Evolutionary conservation across 2,888 invertebrate genomes (phyloP), one percentile per base, ranked within the genome.

Genomic region (Molanna angustata): DNA sequence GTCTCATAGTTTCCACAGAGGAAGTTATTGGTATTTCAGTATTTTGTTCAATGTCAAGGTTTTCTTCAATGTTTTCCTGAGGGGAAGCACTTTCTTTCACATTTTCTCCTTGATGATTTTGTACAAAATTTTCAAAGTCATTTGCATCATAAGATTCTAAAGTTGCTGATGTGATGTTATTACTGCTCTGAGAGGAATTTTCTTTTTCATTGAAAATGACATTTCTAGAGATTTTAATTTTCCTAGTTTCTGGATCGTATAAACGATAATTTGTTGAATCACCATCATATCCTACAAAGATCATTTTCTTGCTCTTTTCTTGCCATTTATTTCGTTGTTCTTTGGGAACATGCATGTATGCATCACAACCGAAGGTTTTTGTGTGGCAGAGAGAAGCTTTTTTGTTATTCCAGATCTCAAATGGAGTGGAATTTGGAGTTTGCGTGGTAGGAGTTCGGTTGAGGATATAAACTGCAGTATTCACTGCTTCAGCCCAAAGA

Each of bases 401-500:
- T 44, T 53, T 60, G 2, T 48, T 43, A 19, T 49, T 59, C 42
- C 59, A 49, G 14, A 53, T 40, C 51, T 62, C 62, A 56, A 49
- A 59, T 9, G 61, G 57, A n/a, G 62, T 63, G 4, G 31, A 41
- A 33, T 42, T 19, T 37, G 13, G 49, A 14, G 17, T 52, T 49
- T 53, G 47, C 13, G 22, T 37, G 11, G 20, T 37, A 6, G 47
- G 43, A 7, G 49, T 56, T 35, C 63, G 41, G 41, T 67, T 67
- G 11, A 61, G 40, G 11, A 65, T 18, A 49, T 64, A 65, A 14
- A 54, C 60, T 27, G 63, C 61, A 31, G 64, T 63, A n/a, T 51
- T 54, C 4, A 61, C 54, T 18, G 62, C 64, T 37, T 66, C 64
- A 9, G 60, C 61, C 64, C 64, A 66, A 31, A 60, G 55, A 11